Conservation (phyloP, 2,888 invertebrate species). For the Tenthredo scrophulariae region DNA sequence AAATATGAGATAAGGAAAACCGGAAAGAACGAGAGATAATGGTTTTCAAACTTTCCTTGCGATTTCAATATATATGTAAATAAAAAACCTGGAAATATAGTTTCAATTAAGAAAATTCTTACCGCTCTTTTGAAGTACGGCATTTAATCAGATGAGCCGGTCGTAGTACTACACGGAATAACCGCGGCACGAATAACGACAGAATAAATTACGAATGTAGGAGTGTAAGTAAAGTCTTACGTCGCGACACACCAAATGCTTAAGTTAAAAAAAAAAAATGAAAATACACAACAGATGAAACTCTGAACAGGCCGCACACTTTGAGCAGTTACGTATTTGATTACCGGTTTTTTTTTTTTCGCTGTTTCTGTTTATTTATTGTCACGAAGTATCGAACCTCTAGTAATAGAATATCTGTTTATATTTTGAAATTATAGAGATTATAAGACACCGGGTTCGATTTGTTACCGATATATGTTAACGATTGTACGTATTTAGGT, state of each 20-base stretch:
- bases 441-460: conserved; percentile 2
- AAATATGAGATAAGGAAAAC: background rate
- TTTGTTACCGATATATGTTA: background rate
- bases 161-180: background rate
- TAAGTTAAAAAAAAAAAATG: background rate
- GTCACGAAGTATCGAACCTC: background rate
- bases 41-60: background rate
- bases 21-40: background rate
- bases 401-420: background rate
- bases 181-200: background rate
- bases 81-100: background rate
- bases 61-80: too few species aligned
- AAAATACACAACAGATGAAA: too few species aligned
- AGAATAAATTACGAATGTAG: background rate
- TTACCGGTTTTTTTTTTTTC: background rate
- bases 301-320: background rate
- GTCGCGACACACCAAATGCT: too few species aligned
- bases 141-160: conserved; percentile 57
- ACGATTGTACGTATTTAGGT: background rate
- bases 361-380: background rate
- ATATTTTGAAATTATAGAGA: background rate
- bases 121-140: conserved; percentile 65
- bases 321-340: background rate
- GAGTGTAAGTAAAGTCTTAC: background rate
- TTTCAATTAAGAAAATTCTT: conserved; percentile 54